phyloP scores from a whole-genome alignment of 2,113 vertebrate species.

The Gymnogyps californianus region DNA sequence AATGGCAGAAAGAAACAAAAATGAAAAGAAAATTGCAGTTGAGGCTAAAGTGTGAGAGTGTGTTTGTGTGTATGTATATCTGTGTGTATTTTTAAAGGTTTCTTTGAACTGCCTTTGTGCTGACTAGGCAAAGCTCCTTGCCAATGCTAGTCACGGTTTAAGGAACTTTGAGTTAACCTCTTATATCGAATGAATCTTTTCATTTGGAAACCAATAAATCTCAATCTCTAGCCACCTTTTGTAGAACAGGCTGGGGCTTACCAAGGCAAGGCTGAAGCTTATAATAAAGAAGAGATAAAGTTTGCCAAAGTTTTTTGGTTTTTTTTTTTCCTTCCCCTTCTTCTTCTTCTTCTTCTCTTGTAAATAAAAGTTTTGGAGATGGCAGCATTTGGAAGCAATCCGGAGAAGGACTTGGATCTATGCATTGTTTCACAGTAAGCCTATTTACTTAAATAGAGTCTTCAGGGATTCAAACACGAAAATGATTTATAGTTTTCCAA shows the following conservation, averaged over 20 bases:
- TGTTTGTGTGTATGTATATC: slow-evolving; percentile 70
- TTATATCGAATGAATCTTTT: slow-evolving; percentile 83
- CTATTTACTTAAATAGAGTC: slow-evolving; percentile 68
- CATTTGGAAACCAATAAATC: slow-evolving; percentile 81
- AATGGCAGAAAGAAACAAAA: slow-evolving; percentile 75
- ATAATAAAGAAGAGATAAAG: slow-evolving; percentile 71
- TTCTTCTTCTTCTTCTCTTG: slow-evolving; percentile 23
- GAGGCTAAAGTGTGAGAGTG: slow-evolving; percentile 73
- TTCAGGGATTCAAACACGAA: slow-evolving; percentile 59
- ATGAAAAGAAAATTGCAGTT: slow-evolving; percentile 78
- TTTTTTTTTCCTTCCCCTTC: background rate
- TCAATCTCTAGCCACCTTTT: slow-evolving; percentile 75
- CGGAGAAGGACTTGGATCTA: slow-evolving; percentile 62
- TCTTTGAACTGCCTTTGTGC: slow-evolving; percentile 79
- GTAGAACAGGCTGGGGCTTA: slow-evolving; percentile 67
- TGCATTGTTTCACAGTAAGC: slow-evolving; percentile 69
- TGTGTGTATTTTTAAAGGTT: slow-evolving; percentile 75
- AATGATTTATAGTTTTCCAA: slow-evolving; percentile 74
- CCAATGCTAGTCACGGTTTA: slow-evolving; percentile 73
- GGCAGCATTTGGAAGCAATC: slow-evolving; percentile 53
- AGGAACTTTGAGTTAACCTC: slow-evolving; percentile 81
- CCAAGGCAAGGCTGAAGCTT: slow-evolving; percentile 56
- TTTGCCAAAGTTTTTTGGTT: slow-evolving; percentile 61
- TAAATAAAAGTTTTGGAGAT: slow-evolving; percentile 65
- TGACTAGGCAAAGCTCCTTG: slow-evolving; percentile 71